A percentile compares a stretch with the other conserved stretches of the same genome.
Conservation (phyloP, 1,140 invertebrate species). For the Rhyzopertha dominica region DNA sequence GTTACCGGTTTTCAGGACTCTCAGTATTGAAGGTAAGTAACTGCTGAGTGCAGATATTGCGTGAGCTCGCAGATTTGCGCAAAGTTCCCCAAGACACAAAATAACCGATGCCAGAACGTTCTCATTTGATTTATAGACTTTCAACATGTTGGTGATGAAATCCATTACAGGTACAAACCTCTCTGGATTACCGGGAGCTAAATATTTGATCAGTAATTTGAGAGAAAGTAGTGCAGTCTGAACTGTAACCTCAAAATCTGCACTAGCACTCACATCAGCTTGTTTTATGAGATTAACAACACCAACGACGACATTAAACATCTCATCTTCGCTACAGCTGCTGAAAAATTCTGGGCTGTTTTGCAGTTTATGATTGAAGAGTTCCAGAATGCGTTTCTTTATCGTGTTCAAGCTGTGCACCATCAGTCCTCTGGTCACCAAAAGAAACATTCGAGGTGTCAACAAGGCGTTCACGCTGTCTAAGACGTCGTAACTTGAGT, state of each 20-base stretch:
- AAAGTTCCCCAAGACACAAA: slow-evolving; percentile 77
- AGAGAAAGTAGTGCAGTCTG: slow-evolving; percentile 77
- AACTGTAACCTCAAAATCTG: slow-evolving; percentile 59
- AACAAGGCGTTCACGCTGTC: slow-evolving; percentile 73
- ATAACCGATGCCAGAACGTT: slow-evolving; percentile 69
- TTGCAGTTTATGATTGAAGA: slow-evolving; percentile 74
- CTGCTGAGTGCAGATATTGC: slow-evolving; percentile 65
- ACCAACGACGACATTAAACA: slow-evolving; percentile 56
- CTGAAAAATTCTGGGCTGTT: slow-evolving; percentile 58
- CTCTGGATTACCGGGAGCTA: slow-evolving; percentile 59
- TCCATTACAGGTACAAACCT: slow-evolving; percentile 62
- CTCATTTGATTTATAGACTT: slow-evolving; percentile 55
- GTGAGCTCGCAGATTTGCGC: slow-evolving; percentile 65
- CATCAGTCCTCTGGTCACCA: slow-evolving; percentile 67
- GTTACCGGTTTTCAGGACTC: slow-evolving; percentile 50
- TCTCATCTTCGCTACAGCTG: slow-evolving; percentile 44
- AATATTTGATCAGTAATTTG: slow-evolving; percentile 69
- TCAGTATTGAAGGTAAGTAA: slow-evolving; percentile 75
- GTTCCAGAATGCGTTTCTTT: slow-evolving; percentile 73
- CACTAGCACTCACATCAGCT: slow-evolving; percentile 44
- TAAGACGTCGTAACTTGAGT: slow-evolving; percentile 71
- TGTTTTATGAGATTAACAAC: slow-evolving; percentile 58
- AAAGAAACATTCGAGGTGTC: slow-evolving; percentile 69
- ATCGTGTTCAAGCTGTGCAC: slow-evolving; percentile 63
- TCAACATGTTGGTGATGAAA: slow-evolving; percentile 56